Evolutionary conservation across 2,888 invertebrate species (phyloP).

Genomic region (Cabera pusaria): DNA sequence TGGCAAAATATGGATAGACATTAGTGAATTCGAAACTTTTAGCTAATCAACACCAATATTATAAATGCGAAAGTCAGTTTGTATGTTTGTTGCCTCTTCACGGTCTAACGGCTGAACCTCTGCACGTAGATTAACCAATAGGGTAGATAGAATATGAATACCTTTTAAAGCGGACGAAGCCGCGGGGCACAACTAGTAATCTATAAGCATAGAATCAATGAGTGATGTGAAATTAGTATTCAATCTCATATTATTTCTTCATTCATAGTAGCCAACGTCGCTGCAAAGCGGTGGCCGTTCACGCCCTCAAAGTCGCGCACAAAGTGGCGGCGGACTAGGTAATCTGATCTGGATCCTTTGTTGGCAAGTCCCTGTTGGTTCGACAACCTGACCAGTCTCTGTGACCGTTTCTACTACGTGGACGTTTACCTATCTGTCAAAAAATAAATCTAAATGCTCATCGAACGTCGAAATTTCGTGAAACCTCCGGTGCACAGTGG

Average conservation of each 20-base stretch:
- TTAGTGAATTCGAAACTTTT: too few species aligned
- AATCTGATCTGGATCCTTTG: slow-evolving; percentile 64
- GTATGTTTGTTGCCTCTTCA: too few species aligned
- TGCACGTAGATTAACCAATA: too few species aligned
- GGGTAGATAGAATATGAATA: too few species aligned
- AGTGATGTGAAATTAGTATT: background rate
- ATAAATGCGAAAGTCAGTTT: too few species aligned
- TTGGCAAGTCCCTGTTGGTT: slow-evolving; percentile 54
- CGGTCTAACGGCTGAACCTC: too few species aligned
- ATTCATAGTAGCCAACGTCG: slow-evolving; percentile 2
- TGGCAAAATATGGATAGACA: too few species aligned
- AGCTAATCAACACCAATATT: too few species aligned
- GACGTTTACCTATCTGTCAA: slow-evolving; percentile 55
- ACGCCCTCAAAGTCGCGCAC: slow-evolving; percentile 63
- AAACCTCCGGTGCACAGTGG: slow-evolving; percentile 53
- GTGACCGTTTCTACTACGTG: slow-evolving; percentile 64
- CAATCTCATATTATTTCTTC: slow-evolving; percentile 1
- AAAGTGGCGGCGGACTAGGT: slow-evolving; percentile 57
- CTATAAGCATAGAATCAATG: too few species aligned
- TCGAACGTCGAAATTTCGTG: slow-evolving; percentile 35
- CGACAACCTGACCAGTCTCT: slow-evolving; percentile 74
- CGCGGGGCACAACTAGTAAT: too few species aligned
- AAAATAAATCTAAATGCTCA: slow-evolving; percentile 53
- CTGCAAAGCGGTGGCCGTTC: slow-evolving; percentile 42
- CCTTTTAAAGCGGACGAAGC: too few species aligned